Percentiles rank a stretch among this genome's conserved stretches.
phyloP scores from a whole-genome alignment of 2,797 vertebrate species.

The Oryzias sinensis region DNA sequence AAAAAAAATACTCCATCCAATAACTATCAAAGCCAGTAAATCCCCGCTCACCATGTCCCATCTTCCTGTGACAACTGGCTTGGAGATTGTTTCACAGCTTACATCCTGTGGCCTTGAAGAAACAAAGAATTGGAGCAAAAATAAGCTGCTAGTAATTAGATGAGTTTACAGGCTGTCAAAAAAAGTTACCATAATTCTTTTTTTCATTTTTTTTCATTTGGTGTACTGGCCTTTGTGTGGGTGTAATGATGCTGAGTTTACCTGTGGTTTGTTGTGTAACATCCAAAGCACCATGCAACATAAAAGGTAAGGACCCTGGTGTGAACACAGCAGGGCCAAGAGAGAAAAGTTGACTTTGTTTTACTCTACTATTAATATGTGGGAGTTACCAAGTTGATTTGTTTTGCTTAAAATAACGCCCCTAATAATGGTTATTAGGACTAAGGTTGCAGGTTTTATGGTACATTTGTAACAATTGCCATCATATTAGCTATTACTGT shows the following conservation, averaged over 20 bases:
- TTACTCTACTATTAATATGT: constrained; percentile 34
- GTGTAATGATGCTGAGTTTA: constrained; percentile 49
- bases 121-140: constrained; percentile 60
- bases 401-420: constrained; percentile 49
- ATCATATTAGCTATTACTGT: constrained; percentile 76
- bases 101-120: constrained; percentile 59
- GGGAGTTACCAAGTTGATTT: constrained; percentile 53
- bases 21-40: constrained; percentile 68
- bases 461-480: constrained; percentile 67
- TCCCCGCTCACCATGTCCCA: constrained; percentile 49
- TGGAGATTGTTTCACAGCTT: constrained; percentile 52
- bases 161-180: constrained; percentile 62
- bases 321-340: constrained; percentile 39
- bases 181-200: constrained; percentile 34
- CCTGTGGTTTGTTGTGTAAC: constrained; percentile 49
- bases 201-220: constrained; percentile 34
- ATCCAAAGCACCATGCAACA: constrained; percentile 48
- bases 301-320: constrained; percentile 49
- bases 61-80: constrained; percentile 60
- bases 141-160: constrained; percentile 69
- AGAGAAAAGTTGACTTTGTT: constrained; percentile 40
- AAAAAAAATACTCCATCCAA: constrained; percentile 43
- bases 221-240: constrained; percentile 34
- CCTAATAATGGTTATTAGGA: constrained; percentile 57
- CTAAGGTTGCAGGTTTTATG: constrained; percentile 71